Evolutionary conservation across 2,113 vertebrate species (phyloP), one percentile per base, ranked within the genome.

Genomic region (Fukomys damarensis): DNA sequence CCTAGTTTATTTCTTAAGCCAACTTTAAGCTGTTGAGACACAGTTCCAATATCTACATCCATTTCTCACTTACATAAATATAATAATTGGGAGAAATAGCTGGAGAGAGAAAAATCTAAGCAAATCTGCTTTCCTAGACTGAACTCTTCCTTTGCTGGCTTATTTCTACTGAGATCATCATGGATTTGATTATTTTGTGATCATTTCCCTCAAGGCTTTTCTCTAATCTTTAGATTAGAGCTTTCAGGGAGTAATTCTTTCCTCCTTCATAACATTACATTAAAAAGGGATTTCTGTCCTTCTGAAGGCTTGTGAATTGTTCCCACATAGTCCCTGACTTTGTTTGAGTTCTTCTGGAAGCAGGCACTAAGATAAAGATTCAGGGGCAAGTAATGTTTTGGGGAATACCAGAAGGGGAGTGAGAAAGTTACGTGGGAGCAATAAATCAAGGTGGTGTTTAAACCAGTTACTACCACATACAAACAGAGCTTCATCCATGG

Each of bases 131-230:
- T 96, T 93, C 66, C 74, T 92, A 38, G 87, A 90, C 89, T 56
- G 87, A 54, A 49, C 93, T 77, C 93, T 91, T 96, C 68, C 86
- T 96, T 93, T 95, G 65, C n/a, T 91, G 79, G 86, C 65, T 94
- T 93, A 91, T 96, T 94, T 80, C 54, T 74, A 89, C 49, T 91
- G 72, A 96, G 79, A 89, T 93, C 89, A 96, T 95, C 90, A 83
- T 24, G 96, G 94, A 91, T 89, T 97, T 97, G 66, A 96, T 97
- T 96, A 97, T 91, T 95, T 91, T 95, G 89, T 94, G 91, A 96
- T 96, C 94, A 86, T 93, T 83, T 96, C 93, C 90, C 90, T 94
- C 82, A 93, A 95, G 90, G 54, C 58, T 93, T 97, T 91, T 85
- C n/a, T 82, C 38, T 96, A 96, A 97, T 95, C 94, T 96, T 94